phyloP scores from a whole-genome alignment of 2,888 invertebrate genomes.

The Oegoconia quadripuncta region DNA sequence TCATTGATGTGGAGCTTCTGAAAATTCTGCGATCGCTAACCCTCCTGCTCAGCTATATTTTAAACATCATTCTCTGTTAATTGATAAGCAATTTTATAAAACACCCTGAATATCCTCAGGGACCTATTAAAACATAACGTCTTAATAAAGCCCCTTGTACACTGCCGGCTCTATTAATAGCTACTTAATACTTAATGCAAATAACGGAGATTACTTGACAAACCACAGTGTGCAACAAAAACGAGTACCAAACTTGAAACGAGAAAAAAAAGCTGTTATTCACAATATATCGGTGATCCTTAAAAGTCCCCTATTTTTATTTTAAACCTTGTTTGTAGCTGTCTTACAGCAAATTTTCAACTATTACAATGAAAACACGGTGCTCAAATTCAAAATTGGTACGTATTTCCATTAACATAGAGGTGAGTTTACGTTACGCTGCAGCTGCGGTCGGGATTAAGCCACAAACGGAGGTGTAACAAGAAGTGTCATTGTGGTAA shows the following conservation, averaged over 20 bases:
- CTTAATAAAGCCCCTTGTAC: conserved; percentile 7
- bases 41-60: too few relatives aligned
- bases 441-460: conserved; percentile 25
- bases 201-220: conserved; percentile 41
- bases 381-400: too few relatives aligned
- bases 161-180: conserved; percentile 40
- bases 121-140: background rate
- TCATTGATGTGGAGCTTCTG: too few relatives aligned
- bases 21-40: too few relatives aligned
- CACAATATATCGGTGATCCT: too few relatives aligned
- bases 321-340: too few relatives aligned
- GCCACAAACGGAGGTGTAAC: conserved; percentile 25
- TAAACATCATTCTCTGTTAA: too few relatives aligned
- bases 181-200: conserved; percentile 38
- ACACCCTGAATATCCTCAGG: background rate
- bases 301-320: too few relatives aligned
- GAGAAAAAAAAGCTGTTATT: conserved; percentile 31
- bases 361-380: too few relatives aligned
- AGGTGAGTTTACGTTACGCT: conserved; percentile 6
- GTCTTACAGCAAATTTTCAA: too few relatives aligned
- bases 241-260: conserved; percentile 17
- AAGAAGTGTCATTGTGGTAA: conserved; percentile 48
- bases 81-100: background rate
- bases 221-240: conserved; percentile 36
- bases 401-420: conserved; percentile 5